A percentile compares a stretch with the other conserved stretches of the same genome.
phyloP scores from a whole-genome alignment of 2,113 vertebrate species.

The Callipepla californica region DNA sequence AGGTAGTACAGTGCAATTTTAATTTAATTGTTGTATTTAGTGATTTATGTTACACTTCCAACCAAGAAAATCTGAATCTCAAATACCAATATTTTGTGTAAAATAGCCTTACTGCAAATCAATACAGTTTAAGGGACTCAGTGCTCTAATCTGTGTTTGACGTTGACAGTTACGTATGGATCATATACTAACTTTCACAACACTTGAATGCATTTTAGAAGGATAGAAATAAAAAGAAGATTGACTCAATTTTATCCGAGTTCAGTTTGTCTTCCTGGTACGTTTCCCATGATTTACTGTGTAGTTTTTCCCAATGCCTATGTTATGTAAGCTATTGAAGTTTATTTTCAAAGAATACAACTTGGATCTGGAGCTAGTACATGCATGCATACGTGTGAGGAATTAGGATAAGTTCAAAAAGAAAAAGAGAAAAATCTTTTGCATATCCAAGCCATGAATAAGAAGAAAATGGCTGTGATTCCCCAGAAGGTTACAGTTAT shows the following conservation, averaged over 20 bases:
- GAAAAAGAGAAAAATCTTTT: neutral
- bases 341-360: conserved; percentile 20
- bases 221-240: conserved; percentile 36
- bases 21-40: conserved; percentile 64
- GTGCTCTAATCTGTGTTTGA: conserved; percentile 39
- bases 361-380: neutral
- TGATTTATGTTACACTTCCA: conserved; percentile 61
- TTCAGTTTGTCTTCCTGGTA: conserved; percentile 29
- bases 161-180: conserved; percentile 54
- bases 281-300: conserved; percentile 32
- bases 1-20: conserved; percentile 51
- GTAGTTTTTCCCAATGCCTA: conserved; percentile 33
- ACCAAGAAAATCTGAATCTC: conserved; percentile 55
- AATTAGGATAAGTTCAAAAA: neutral
- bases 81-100: conserved; percentile 47
- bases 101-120: conserved; percentile 55
- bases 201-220: conserved; percentile 1
- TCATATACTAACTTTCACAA: conserved; percentile 4
- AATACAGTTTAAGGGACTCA: conserved; percentile 47
- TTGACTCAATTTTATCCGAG: conserved; percentile 31
- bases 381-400: neutral
- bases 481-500: neutral
- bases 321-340: neutral
- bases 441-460: neutral
- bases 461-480: neutral